Percentiles rank a stretch among this genome's conserved stretches.
Conservation (phyloP, 2,888 invertebrate species). For the Glaucopsyche alexis region DNA sequence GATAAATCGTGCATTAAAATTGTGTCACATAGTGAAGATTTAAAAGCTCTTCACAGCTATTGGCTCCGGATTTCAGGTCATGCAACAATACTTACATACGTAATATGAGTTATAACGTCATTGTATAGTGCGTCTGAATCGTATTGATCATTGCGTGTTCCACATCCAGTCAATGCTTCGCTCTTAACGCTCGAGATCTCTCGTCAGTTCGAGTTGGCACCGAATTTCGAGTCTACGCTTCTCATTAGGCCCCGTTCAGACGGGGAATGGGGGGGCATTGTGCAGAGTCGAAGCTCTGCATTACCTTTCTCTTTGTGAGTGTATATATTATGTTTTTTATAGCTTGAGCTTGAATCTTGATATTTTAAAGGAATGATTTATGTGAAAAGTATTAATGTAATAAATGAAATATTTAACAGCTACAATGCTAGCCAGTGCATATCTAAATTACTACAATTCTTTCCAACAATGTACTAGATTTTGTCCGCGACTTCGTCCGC, state of each 20-base stretch:
- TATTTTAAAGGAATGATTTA: background rate
- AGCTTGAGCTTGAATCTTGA: background rate
- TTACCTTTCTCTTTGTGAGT: slow-evolving; percentile 40
- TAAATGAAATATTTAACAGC: background rate
- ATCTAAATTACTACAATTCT: no score
- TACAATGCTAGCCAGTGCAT: no score
- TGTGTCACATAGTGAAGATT: no score
- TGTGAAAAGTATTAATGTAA: background rate
- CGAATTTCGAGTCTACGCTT: slow-evolving; percentile 76
- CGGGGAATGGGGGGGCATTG: slow-evolving; percentile 44
- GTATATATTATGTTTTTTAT: background rate
- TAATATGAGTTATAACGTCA: slow-evolving; percentile 18
- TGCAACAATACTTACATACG: slow-evolving; percentile 2
- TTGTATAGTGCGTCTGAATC: slow-evolving; percentile 36
- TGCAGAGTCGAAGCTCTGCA: slow-evolving; percentile 66
- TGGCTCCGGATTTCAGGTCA: slow-evolving; percentile 14
- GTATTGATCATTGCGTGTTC: slow-evolving; percentile 40
- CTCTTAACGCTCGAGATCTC: slow-evolving; percentile 55
- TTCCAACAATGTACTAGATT: no score
- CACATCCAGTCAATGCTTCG: slow-evolving; percentile 35
- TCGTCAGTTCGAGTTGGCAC: slow-evolving; percentile 75
- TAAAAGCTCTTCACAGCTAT: background rate
- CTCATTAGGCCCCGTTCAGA: slow-evolving; percentile 68
- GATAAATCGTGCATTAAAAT: no score
- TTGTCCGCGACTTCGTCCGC: no score